Conservation (phyloP, 1,140 invertebrate species). For the Zaprionus nigranus region DNA sequence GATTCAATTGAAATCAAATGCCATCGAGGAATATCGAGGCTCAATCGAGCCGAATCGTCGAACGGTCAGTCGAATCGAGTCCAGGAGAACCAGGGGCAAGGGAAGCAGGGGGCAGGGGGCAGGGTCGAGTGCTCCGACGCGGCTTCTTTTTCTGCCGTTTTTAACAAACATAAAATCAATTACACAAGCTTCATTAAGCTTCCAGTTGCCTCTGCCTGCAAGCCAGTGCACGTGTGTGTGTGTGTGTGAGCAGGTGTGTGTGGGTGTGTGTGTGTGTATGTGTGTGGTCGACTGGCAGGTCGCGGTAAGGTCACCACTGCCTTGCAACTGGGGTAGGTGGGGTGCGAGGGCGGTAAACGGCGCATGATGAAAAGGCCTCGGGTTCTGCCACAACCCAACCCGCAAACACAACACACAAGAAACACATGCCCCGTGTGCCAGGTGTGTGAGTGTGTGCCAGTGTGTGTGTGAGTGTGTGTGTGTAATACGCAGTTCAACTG, state of each 20-base stretch:
- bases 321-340: slow-evolving; percentile 21
- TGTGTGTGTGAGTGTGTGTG: neutral
- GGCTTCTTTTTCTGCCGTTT: slow-evolving; percentile 79
- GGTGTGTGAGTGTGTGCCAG: neutral
- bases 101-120: neutral
- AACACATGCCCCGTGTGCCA: neutral
- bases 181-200: slow-evolving; percentile 81
- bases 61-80: slow-evolving; percentile 30
- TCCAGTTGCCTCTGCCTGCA: slow-evolving; percentile 9
- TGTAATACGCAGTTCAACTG: slow-evolving; percentile 11
- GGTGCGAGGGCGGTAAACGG: slow-evolving; percentile 41
- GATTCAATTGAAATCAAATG: slow-evolving; percentile 78
- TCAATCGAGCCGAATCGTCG: slow-evolving; percentile 53
- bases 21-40: slow-evolving; percentile 65
- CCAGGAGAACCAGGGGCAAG: neutral
- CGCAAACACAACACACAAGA: slow-evolving; percentile 12
- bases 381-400: slow-evolving; percentile 33
- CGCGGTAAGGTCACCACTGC: slow-evolving; percentile 37
- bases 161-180: slow-evolving; percentile 82
- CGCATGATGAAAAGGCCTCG: slow-evolving; percentile 45
- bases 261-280: slow-evolving; percentile 19
- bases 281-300: slow-evolving; percentile 39
- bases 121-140: slow-evolving; percentile 14
- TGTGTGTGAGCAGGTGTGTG: slow-evolving; percentile 7
- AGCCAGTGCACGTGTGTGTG: slow-evolving; percentile 10